Percentiles rank a stretch among this genome's conserved stretches.
Evolutionary conservation across 2,888 invertebrate genomes (phyloP).

Genomic region (Melieria crassipennis): DNA sequence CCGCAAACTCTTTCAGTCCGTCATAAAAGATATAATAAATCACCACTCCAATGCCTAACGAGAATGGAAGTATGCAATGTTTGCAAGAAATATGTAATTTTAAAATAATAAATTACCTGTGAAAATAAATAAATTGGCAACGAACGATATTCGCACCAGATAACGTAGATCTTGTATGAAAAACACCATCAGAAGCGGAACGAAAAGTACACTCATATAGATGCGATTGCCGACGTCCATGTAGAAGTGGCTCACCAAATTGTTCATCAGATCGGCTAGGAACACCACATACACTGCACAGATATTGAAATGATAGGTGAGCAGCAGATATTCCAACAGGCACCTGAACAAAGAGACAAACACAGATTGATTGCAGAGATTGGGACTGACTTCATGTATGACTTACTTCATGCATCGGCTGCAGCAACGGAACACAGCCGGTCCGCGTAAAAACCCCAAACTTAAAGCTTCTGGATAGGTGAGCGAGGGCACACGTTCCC

Average conservation of each 20-base stretch:
- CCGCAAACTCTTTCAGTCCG: too few relatives aligned
- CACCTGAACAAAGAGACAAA: constrained; percentile 67
- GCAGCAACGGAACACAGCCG: constrained; percentile 68
- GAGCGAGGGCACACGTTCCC: constrained; percentile 74
- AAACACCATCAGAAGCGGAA: constrained; percentile 76
- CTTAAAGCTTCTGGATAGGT: constrained; percentile 85
- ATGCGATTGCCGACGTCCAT: constrained; percentile 65
- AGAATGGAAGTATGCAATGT: too few relatives aligned
- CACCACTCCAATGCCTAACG: too few relatives aligned
- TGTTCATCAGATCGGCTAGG: constrained; percentile 83
- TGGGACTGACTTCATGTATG: constrained; percentile 42
- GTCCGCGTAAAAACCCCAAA: constrained; percentile 78
- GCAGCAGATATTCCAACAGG: constrained; percentile 78
- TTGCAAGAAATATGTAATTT: too few relatives aligned
- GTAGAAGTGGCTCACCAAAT: constrained; percentile 72
- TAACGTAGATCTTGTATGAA: constrained; percentile 66
- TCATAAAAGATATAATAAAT: too few relatives aligned
- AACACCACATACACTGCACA: constrained; percentile 97
- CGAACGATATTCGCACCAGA: background rate
- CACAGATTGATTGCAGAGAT: background rate
- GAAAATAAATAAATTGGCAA: background rate
- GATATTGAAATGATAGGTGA: constrained; percentile 92
- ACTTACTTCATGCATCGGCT: constrained; percentile 68
- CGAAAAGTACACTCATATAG: constrained; percentile 69
- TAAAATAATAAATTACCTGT: too few relatives aligned